phyloP scores from a whole-genome alignment of 2,113 vertebrate species.

The Toxostoma redivivum region DNA sequence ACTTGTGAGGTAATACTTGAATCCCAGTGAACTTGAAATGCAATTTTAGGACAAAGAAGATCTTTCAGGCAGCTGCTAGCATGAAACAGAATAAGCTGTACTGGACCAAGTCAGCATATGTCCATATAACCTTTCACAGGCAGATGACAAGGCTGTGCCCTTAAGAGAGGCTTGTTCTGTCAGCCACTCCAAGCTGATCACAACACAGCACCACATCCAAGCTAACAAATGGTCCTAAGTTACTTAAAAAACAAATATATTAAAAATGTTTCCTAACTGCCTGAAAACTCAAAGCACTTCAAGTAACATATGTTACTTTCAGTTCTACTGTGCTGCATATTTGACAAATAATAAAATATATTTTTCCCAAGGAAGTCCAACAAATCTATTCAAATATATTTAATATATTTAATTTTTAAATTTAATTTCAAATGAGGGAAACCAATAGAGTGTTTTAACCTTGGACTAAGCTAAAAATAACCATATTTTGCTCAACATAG shows the following conservation, averaged over 20 bases:
- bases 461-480: background rate
- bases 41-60: background rate
- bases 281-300: background rate
- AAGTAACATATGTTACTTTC: background rate
- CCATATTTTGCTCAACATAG: background rate
- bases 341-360: background rate
- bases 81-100: background rate
- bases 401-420: background rate
- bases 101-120: accelerated
- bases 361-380: background rate
- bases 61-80: background rate
- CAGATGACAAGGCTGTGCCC: background rate
- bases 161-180: background rate
- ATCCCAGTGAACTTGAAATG: background rate
- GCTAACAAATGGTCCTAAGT: background rate
- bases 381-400: background rate
- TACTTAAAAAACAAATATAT: background rate
- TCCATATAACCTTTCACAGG: background rate
- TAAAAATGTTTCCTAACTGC: background rate
- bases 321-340: background rate
- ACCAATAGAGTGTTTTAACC: background rate
- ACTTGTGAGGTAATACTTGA: conserved; percentile 12
- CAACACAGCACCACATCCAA: background rate
- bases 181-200: background rate
- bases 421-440: conserved; percentile 1